Conservation (phyloP, 2,888 invertebrate species). For the Cerceris rybyensis region DNA sequence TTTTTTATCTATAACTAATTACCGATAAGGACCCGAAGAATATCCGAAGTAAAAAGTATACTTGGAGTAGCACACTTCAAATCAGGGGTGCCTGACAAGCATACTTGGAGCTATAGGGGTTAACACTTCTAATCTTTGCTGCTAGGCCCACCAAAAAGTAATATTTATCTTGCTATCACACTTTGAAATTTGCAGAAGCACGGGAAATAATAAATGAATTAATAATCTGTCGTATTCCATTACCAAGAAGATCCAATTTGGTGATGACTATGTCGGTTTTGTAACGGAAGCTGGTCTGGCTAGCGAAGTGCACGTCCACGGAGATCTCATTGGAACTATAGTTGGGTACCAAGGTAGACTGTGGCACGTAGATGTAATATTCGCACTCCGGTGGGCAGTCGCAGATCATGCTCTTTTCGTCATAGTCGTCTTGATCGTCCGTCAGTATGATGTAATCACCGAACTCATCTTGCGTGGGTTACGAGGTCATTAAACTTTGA, state of each 20-base stretch:
- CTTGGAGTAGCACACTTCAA: no score
- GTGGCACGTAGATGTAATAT: constrained; percentile 65
- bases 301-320: constrained; percentile 81
- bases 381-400: constrained; percentile 72
- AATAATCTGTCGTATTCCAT: background rate
- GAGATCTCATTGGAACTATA: constrained; percentile 66
- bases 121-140: no score
- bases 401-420: constrained; percentile 68
- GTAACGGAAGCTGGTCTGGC: constrained; percentile 81
- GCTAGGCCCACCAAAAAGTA: no score
- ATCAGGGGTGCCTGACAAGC: no score
- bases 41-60: no score
- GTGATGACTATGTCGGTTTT: constrained; percentile 82
- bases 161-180: no score
- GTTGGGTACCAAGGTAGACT: constrained; percentile 40
- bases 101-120: no score
- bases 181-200: no score
- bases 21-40: no score
- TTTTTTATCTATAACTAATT: no score
- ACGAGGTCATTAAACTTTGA: constrained; percentile 2
- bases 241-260: constrained; percentile 81
- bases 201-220: background rate
- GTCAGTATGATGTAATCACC: constrained; percentile 65
- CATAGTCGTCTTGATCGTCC: constrained; percentile 44
- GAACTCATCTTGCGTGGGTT: constrained; percentile 58